phyloP scores from a whole-genome alignment of 2,113 vertebrate genomes.

The Riparia riparia region DNA sequence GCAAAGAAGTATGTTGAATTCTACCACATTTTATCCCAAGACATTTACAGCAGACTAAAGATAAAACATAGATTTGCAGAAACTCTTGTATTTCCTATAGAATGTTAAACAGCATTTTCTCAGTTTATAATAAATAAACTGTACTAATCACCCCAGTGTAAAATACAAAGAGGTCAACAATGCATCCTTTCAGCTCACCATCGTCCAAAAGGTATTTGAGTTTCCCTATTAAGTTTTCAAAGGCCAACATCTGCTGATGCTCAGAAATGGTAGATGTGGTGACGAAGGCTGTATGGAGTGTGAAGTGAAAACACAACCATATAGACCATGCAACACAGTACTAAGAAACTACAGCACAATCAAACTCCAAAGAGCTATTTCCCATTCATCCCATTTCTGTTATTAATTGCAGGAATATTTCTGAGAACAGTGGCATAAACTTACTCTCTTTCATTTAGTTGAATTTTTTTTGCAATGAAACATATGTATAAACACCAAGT shows the following conservation, averaged over 20 bases:
- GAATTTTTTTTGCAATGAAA: background rate
- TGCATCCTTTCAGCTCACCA: conserved; percentile 79
- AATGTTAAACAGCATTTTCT: background rate
- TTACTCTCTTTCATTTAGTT: background rate
- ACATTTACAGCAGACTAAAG: background rate
- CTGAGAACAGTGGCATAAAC: background rate
- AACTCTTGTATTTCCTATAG: background rate
- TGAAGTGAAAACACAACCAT: conserved; percentile 73
- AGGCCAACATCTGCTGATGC: conserved; percentile 87
- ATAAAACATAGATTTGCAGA: background rate
- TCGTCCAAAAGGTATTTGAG: conserved; percentile 57
- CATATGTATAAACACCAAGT: background rate
- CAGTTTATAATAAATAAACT: background rate
- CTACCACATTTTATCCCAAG: background rate
- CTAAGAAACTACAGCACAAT: conserved; percentile 61
- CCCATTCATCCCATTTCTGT: conserved; percentile 79
- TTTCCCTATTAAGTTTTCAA: conserved; percentile 78
- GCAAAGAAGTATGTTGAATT: conserved; percentile 14
- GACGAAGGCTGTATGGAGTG: conserved; percentile 74
- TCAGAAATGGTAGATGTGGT: conserved; percentile 77
- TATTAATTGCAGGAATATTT: background rate
- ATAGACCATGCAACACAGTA: conserved; percentile 77
- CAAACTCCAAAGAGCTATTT: conserved; percentile 70
- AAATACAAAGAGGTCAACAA: conserved; percentile 68
- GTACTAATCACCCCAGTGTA: background rate